Evolutionary conservation across 1,140 invertebrate species (phyloP), one percentile per base, ranked within the genome.

Genomic region (Medauroidea extradentata): DNA sequence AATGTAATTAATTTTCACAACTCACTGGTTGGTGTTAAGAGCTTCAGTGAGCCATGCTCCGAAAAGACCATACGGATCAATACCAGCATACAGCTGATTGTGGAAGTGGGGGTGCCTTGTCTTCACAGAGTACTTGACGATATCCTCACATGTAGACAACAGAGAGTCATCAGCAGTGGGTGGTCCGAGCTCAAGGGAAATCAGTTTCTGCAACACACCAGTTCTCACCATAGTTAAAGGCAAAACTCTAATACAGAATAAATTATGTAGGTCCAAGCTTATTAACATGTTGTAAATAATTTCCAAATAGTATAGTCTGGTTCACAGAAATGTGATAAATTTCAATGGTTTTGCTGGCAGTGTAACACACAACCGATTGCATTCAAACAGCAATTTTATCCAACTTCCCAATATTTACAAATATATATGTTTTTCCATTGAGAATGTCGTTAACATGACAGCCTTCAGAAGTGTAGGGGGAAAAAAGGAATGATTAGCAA

Each of bases 1-100:
- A 11, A 34, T 4, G 29, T 34, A 4, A 34, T 34, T 34, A 34
- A 34, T 34, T 34, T 34, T 34, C 4, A 34, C 4, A 34, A 73
- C 77, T 81, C 80, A 90, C 87, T 88, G 83, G 75, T 87, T 89
- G 8, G 88, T 88, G 66, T 91, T 92, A 53, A 90, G 79, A 3
- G 85, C 83, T 60, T 90, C 88, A 2, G 87, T 81, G 23, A 91
- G 74, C 82, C 85, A 88, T 13, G 86, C 77, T 4, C 84, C 90
- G n/a, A 81, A 83, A 39, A 91, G 67, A 7, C 87, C 88, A 67
- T 86, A 89, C 5, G 82, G 78, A 70, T 92, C 89, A 1, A 83
- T 71, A 18, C 83, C 87, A n/a, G 83, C 85, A 66, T 84, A 91
- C 2, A 91, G 75, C 70, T 91, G 89, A 77, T 90, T 92, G 62